Base-by-base conservation (phyloP, 2,888 invertebrate genomes). In the Drosophila cognata region DNA sequence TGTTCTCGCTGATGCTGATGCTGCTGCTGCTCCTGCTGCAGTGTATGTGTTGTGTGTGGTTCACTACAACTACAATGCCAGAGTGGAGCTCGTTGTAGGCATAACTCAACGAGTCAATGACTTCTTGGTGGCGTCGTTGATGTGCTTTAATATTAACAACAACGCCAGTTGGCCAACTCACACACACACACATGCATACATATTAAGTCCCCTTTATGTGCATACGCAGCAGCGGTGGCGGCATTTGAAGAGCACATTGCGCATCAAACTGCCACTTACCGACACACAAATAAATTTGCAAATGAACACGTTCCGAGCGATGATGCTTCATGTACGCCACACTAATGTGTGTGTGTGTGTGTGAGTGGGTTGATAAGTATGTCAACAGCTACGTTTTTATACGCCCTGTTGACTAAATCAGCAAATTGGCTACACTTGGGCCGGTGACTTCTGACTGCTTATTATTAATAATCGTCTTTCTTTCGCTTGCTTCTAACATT, bases 81-180 rank as follows among this genome's bases (percentile, higher is more conserved):
- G 73, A 75, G 68, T 73, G 75, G 69, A 68, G 60, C 76, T 81
- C 50, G 74, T 73, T 88, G 88, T 88, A 82, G 82, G 88, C 90
- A 90, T 89, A 91, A 89, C 89, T 91, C 90, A 91, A 88, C 86
- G 88, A 92, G 92, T 91, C 91, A 91, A 91, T 91, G 91, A 92
- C 91, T 91, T 92, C 89, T 91, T 90, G 90, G 88, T 91, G 88
- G 90, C 87, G 88, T 89, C 84, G 90, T 88, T 90, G 84, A 90
- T 90, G 88, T 87, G 88, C 85, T 90, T 89, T 91, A 91, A 88
- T 91, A 91, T 88, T 83, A 91, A 91, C 91, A 91, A 84, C 86
- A 86, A 70, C 82, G 69, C 56, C 77, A 80, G 70, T 78, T 76
- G 71, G 70, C 76, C 61, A 66, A 53, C 55, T 71, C 59, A 71